Evolutionary conservation across 2,888 invertebrate species (phyloP).

Genomic region (Tenthredo livida): DNA sequence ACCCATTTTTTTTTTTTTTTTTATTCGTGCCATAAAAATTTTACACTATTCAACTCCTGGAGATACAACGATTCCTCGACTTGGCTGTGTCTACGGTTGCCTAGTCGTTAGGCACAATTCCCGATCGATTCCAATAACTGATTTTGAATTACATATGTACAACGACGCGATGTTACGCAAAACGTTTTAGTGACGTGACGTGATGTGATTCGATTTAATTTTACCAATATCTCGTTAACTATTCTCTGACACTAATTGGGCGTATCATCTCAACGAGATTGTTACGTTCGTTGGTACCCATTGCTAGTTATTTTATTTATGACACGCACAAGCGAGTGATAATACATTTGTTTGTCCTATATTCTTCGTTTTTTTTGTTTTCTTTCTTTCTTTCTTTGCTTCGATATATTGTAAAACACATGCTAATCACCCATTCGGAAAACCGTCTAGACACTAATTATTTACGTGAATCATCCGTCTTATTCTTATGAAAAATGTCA

Average conservation of each 20-base stretch:
- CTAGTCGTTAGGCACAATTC: neutral
- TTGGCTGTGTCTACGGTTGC: neutral
- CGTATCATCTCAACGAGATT: neutral
- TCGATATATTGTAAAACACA: neutral
- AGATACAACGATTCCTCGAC: neutral
- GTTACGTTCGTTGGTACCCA: neutral
- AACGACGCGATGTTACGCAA: neutral
- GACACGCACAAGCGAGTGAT: neutral
- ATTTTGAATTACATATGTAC: neutral
- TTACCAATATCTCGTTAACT: slow-evolving; percentile 10
- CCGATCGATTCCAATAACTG: neutral
- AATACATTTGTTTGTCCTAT: neutral
- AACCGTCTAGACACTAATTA: slow-evolving; percentile 1
- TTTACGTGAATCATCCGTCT: neutral
- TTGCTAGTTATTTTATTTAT: neutral
- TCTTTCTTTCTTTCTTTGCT: neutral
- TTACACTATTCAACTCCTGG: neutral
- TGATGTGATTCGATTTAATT: neutral
- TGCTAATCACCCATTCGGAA: neutral
- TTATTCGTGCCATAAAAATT: neutral
- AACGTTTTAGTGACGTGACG: neutral
- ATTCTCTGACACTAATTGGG: neutral
- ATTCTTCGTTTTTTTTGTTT: neutral
- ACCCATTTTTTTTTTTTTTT: too few species aligned
- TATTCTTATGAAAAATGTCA: neutral